These are phyloP conservation scores for Stichodactyla helianthus DNA, from an alignment of 64 coral and sea anemone genomes.

Conservation along the genomic window DNA sequence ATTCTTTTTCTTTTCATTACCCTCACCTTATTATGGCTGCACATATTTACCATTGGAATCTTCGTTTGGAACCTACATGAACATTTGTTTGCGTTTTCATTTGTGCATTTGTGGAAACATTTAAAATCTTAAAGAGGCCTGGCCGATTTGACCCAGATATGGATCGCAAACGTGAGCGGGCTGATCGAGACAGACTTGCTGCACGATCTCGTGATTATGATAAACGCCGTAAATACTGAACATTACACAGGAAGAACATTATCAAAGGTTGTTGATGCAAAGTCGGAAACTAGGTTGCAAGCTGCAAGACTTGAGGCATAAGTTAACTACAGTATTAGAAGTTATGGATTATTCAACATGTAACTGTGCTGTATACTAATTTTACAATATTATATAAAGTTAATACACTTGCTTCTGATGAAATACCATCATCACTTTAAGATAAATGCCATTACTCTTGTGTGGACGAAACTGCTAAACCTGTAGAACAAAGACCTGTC, in stretches of 20 bases:
- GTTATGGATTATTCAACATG: not conserved
- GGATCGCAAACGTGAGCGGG: constrained; percentile 70
- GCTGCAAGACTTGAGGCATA: not conserved
- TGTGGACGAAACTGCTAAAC: too few relatives aligned
- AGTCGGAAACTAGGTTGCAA: not conserved
- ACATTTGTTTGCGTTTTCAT: not conserved
- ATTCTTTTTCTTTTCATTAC: constrained; percentile 33
- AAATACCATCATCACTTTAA: too few relatives aligned
- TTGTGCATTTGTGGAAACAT: not conserved
- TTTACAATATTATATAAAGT: not conserved
- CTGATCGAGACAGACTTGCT: constrained; percentile 82
- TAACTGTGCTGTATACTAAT: not conserved
- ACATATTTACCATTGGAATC: not conserved
- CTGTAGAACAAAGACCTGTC: too few relatives aligned
- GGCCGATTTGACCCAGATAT: constrained; percentile 69
- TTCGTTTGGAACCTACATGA: constrained; percentile 18
- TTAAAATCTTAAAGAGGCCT: constrained; percentile 61
- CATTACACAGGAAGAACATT: not conserved
- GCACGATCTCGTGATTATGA: constrained; percentile 59
- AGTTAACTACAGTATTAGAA: not conserved
- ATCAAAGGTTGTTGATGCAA: not conserved
- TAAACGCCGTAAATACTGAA: constrained; percentile 16
- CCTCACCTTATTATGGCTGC: constrained; percentile 5
- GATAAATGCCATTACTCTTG: too few relatives aligned
- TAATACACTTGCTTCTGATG: too few relatives aligned